Evolutionary conservation across 2,113 vertebrate genomes (phyloP).

Genomic region (Excalfactoria chinensis): DNA sequence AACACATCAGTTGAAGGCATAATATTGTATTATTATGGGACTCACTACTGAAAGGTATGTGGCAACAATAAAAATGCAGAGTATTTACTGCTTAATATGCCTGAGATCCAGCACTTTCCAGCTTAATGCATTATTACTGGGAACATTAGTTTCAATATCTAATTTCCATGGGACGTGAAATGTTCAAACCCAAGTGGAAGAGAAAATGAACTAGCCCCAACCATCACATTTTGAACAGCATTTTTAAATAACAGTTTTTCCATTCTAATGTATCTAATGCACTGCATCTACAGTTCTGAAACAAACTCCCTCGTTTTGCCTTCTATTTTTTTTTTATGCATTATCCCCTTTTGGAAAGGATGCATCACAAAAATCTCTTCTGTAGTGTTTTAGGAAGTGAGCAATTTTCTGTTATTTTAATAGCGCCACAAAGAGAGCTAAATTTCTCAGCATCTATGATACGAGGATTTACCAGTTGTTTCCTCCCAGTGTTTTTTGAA

Average conservation of each 20-base stretch:
- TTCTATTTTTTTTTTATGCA: background rate
- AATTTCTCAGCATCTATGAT: background rate
- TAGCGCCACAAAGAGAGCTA: background rate
- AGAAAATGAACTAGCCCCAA: background rate
- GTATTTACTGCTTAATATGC: slow-evolving; percentile 40
- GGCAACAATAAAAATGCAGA: slow-evolving; percentile 28
- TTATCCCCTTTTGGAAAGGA: background rate
- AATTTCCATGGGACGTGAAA: slow-evolving; percentile 24
- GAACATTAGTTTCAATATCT: slow-evolving; percentile 15
- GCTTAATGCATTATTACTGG: slow-evolving; percentile 23
- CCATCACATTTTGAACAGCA: background rate
- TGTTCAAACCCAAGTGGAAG: slow-evolving; percentile 1
- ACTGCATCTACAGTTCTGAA: background rate
- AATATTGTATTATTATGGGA: background rate
- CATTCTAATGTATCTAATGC: background rate
- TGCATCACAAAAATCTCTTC: background rate
- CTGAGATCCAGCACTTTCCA: slow-evolving; percentile 4
- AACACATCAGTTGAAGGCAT: background rate
- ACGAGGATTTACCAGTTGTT: background rate
- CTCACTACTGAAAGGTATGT: slow-evolving; percentile 26
- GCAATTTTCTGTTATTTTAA: background rate
- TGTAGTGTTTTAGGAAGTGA: background rate
- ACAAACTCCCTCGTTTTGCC: background rate
- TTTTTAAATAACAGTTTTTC: slow-evolving; percentile 4
- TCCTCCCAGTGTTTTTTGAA: background rate